phyloP scores from a whole-genome alignment of 2,113 vertebrate species.

The Hippopotamus amphibius region DNA sequence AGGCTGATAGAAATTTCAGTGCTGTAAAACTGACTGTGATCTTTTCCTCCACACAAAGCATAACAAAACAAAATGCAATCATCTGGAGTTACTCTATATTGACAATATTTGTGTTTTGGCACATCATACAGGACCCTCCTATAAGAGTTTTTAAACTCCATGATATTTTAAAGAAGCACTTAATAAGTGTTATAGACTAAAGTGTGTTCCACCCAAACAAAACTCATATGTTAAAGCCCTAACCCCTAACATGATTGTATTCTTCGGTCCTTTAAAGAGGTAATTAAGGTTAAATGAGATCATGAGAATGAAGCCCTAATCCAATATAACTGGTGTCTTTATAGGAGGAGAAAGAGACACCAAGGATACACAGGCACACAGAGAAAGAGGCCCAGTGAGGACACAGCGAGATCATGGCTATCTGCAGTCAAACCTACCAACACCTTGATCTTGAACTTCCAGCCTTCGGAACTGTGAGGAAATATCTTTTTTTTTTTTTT shows the following conservation, averaged over 20 bases:
- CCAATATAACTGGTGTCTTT: neutral
- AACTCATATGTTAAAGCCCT: neutral
- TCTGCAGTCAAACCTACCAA: neutral
- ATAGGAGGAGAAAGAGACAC: neutral
- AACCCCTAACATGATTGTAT: neutral
- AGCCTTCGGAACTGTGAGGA: neutral
- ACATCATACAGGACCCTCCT: neutral
- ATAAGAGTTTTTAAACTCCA: neutral
- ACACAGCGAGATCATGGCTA: neutral
- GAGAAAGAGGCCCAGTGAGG: neutral
- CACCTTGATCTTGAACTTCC: neutral
- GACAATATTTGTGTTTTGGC: neutral
- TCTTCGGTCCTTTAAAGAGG: neutral
- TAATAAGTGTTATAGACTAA: neutral
- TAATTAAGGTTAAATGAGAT: neutral
- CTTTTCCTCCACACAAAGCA: neutral
- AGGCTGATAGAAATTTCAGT: neutral
- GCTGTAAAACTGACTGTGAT: neutral
- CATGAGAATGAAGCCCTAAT: neutral
- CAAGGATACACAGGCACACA: neutral
- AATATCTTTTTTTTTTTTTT: neutral
- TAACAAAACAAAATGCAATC: neutral
- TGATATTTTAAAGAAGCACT: neutral
- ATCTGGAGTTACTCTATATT: neutral
- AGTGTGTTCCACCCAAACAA: neutral